Conservation (phyloP, 2,797 vertebrate genomes). For the Lophotriccus pileatus region DNA sequence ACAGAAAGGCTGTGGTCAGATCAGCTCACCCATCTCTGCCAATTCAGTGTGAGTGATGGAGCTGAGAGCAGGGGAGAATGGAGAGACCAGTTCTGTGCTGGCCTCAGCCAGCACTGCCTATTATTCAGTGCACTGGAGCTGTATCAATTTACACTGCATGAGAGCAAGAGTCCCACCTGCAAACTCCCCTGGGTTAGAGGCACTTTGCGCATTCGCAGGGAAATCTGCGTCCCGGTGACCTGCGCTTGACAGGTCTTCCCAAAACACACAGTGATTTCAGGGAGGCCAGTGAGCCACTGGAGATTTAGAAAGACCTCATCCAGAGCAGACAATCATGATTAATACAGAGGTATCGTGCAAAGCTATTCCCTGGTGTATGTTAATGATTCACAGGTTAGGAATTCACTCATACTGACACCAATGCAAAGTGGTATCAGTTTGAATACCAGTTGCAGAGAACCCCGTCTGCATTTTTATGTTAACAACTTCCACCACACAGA, state of each 20-base stretch:
- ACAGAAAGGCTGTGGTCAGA: background rate
- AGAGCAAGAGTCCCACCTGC: rapidly evolving
- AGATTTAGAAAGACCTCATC: background rate
- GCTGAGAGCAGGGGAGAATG: background rate
- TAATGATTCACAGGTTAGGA: slow-evolving; percentile 12
- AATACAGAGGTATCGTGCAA: background rate
- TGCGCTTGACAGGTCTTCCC: background rate
- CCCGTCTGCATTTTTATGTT: slow-evolving; percentile 22
- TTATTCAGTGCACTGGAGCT: background rate
- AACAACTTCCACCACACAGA: background rate
- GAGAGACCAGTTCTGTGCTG: background rate
- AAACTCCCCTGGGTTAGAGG: background rate
- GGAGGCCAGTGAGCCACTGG: rapidly evolving
- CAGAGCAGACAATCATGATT: background rate
- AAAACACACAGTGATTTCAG: background rate
- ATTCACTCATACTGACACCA: background rate
- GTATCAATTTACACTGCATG: background rate
- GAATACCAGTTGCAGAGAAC: slow-evolving; percentile 16
- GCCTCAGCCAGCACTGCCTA: background rate
- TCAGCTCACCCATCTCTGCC: background rate
- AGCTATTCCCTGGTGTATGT: background rate
- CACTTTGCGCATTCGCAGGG: rapidly evolving
- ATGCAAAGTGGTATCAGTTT: slow-evolving; percentile 5
- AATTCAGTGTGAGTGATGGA: rapidly evolving
- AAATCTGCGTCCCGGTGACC: background rate